Conservation (phyloP, 2,113 vertebrate genomes). For the Tachysurus fulvidraco region DNA sequence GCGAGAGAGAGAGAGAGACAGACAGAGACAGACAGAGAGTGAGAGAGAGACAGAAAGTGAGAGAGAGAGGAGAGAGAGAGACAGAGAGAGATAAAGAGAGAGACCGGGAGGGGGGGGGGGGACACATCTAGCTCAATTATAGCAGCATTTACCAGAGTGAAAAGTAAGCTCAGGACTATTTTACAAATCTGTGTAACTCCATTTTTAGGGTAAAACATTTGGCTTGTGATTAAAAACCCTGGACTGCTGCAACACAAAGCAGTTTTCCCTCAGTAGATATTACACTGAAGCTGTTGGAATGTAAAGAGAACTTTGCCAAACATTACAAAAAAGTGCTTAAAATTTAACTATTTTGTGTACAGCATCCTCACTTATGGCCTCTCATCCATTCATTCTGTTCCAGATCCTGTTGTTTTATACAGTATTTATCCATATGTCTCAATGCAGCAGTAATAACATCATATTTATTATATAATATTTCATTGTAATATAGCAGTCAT, state of each 20-base stretch:
- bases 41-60: too few relatives aligned
- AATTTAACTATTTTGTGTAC: neutral
- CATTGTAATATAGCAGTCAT: too few relatives aligned
- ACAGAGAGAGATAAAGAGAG: too few relatives aligned
- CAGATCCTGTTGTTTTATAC: neutral
- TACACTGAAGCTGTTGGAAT: conserved; percentile 2
- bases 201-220: neutral
- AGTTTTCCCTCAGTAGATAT: neutral
- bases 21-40: too few relatives aligned
- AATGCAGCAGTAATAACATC: neutral
- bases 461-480: too few relatives aligned
- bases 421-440: neutral
- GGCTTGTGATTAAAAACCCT: neutral
- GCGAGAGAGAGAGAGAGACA: too few relatives aligned
- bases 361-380: neutral
- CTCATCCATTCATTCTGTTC: neutral
- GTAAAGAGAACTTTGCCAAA: neutral
- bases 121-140: too few relatives aligned
- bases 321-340: neutral
- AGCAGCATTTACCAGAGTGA: too few relatives aligned
- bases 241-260: neutral
- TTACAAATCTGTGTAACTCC: neutral
- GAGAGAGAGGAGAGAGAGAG: too few relatives aligned
- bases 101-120: too few relatives aligned
- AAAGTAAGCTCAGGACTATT: neutral